Base-by-base conservation (phyloP, 2,113 vertebrate species). In the Elgaria multicarinata region DNA sequence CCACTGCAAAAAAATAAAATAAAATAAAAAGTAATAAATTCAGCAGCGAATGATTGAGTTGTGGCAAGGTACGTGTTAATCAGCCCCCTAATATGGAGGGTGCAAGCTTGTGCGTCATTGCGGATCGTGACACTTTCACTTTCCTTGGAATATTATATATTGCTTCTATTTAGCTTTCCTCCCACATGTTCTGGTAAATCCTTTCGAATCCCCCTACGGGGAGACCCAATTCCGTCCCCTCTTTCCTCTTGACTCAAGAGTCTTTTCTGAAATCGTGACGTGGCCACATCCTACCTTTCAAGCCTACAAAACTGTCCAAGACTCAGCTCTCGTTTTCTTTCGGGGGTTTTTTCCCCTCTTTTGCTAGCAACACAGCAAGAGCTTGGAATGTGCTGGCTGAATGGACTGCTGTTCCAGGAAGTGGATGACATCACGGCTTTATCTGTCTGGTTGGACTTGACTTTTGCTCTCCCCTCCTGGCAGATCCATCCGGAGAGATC, bases 321-420 rank as follows among this genome's bases (percentile, higher is more conserved):
- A 94, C 92, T 87, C 33, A 1, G 26, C 1, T 72, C 88, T 72
- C 89, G 90, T 53, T 6, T 62, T 62, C 58, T 62, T 18, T 62
- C 4, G 50, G 50, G 50, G 50, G 20, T 22, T 20, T 62, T 84
- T n/a, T n/a, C n/a, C n/a, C n/a, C n/a, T n/a, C n/a, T n/a, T 90
- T 93, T 92, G 80, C 44, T 84, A 89, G 55, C 26, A 85, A 36
- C 92, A 69, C 82, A 55, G 55, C 77, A 2, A 0, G 81, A 66
- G 75, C 79, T 93, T 93, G 95, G 86, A 94, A 95, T 88, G 75
- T 50, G 90, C 87, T 92, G 93, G 87, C 93, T 90, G 92, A 88
- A 91, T 90, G 62, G 6, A 9, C 86, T 86, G 4, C 50, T 92
- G 93, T 96, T 95, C 95, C 94, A 95, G 95, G 95, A 95, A 96